These are phyloP conservation scores for Diploscapter pachys DNA, from an alignment of 1,140 invertebrate species.

Conservation along the genomic window DNA sequence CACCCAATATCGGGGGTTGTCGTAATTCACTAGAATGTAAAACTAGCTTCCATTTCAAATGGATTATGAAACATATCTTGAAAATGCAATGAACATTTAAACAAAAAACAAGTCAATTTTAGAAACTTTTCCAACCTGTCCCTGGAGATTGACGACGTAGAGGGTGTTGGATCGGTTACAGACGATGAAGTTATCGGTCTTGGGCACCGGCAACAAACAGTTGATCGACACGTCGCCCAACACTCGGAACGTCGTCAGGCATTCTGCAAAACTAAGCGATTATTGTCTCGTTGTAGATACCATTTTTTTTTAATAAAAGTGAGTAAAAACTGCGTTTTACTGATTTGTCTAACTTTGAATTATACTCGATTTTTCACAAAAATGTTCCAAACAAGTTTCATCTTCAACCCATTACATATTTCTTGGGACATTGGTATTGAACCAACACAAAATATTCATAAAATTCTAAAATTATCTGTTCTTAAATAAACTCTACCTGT, in stretches of 20 bases:
- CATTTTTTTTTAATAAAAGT: not conserved
- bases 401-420: too few relatives aligned
- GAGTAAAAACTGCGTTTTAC: too few relatives aligned
- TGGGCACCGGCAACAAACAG: constrained; percentile 81
- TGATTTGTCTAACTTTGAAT: too few relatives aligned
- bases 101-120: not conserved
- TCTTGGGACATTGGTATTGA: too few relatives aligned
- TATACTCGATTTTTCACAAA: too few relatives aligned
- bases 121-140: constrained; percentile 70
- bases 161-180: constrained; percentile 96
- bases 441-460: too few relatives aligned
- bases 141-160: constrained; percentile 96
- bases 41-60: not conserved
- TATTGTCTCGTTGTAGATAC: not conserved
- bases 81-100: not conserved
- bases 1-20: too few relatives aligned
- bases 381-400: too few relatives aligned
- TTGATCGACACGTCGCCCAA: constrained; percentile 81
- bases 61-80: not conserved
- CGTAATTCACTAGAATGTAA: not conserved
- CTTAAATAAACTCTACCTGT: too few relatives aligned
- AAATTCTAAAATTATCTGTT: too few relatives aligned
- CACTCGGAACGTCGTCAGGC: constrained; percentile 84
- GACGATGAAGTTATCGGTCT: constrained; percentile 97
- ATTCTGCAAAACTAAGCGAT: constrained; percentile 70